Conservation (phyloP, 2,888 invertebrate species). For the Phortica okadai region DNA sequence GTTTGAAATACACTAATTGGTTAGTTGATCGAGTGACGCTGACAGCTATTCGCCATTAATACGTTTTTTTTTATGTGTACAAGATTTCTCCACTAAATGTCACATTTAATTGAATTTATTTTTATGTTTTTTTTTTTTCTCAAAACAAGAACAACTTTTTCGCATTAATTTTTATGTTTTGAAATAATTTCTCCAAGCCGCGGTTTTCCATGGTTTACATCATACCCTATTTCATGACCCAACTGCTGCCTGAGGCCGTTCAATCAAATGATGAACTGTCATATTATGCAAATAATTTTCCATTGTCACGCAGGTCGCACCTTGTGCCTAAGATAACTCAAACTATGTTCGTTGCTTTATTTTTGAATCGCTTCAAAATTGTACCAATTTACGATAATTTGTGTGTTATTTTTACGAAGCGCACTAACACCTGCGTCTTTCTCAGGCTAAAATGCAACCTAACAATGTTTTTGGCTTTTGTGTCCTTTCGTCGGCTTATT, state of each 20-base stretch:
- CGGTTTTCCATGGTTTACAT: slow-evolving; percentile 35
- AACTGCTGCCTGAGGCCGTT: slow-evolving; percentile 27
- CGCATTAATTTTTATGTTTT: slow-evolving; percentile 70
- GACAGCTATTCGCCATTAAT: slow-evolving; percentile 47
- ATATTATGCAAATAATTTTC: slow-evolving; percentile 71
- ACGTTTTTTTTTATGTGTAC: slow-evolving; percentile 54
- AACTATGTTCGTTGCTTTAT: slow-evolving; percentile 48
- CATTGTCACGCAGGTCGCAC: slow-evolving; percentile 63
- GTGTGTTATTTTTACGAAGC: slow-evolving; percentile 23
- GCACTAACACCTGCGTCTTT: slow-evolving; percentile 58
- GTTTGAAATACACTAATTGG: slow-evolving; percentile 55
- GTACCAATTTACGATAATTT: slow-evolving; percentile 65
- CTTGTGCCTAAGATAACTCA: slow-evolving; percentile 24
- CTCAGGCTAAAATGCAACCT: slow-evolving; percentile 55
- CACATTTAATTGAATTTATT: slow-evolving; percentile 72
- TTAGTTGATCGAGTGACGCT: slow-evolving; percentile 54
- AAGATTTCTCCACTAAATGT: slow-evolving; percentile 46
- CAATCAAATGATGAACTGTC: slow-evolving; percentile 62
- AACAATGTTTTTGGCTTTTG: background rate
- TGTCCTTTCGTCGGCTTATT: slow-evolving; percentile 5
- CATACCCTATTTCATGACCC: slow-evolving; percentile 8
- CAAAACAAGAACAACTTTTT: slow-evolving; percentile 58
- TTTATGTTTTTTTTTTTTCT: slow-evolving; percentile 51
- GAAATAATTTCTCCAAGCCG: slow-evolving; percentile 43
- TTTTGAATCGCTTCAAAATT: slow-evolving; percentile 66